A percentile compares a stretch with the other conserved stretches of the same genome.
phyloP scores from a whole-genome alignment of 2,113 vertebrate species.

The Cranoglanis bouderius region DNA sequence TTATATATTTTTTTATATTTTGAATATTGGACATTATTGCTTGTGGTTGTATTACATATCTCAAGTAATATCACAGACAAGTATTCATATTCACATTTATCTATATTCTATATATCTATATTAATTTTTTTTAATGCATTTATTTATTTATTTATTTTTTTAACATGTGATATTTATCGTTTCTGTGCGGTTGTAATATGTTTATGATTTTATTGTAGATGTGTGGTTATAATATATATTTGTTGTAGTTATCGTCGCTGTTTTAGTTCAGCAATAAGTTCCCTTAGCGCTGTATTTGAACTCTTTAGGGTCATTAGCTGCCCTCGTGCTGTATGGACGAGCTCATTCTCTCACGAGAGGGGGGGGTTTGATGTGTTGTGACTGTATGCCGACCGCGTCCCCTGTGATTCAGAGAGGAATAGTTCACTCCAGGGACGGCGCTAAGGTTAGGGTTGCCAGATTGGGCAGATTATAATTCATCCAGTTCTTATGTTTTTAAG shows the following conservation, averaged over 20 bases:
- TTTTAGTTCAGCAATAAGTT: not conserved
- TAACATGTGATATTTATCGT: not conserved
- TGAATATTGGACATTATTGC: not conserved
- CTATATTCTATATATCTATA: too few relatives aligned
- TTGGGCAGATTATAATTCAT: not conserved
- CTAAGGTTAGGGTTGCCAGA: not conserved
- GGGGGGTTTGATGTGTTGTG: not conserved
- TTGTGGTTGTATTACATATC: not conserved
- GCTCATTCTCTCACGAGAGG: constrained; percentile 48
- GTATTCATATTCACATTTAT: not conserved
- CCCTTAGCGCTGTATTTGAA: not conserved
- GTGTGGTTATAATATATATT: not conserved
- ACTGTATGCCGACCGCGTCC: constrained; percentile 1
- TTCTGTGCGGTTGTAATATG: not conserved
- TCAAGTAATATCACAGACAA: not conserved
- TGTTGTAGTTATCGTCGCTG: not conserved
- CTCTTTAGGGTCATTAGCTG: not conserved
- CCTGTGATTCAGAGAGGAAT: constrained; percentile 49
- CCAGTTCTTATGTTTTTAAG: too few relatives aligned
- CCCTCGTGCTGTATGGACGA: constrained; percentile 49
- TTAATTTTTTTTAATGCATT: not conserved
- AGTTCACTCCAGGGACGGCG: constrained; percentile 66
- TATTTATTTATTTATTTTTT: not conserved
- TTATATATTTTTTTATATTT: not conserved
- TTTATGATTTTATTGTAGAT: not conserved